Percentiles rank a stretch among this genome's conserved stretches.
These are phyloP conservation scores for Apoda limacodes DNA, from an alignment of 2,888 invertebrate species.

Conservation along the genomic window DNA sequence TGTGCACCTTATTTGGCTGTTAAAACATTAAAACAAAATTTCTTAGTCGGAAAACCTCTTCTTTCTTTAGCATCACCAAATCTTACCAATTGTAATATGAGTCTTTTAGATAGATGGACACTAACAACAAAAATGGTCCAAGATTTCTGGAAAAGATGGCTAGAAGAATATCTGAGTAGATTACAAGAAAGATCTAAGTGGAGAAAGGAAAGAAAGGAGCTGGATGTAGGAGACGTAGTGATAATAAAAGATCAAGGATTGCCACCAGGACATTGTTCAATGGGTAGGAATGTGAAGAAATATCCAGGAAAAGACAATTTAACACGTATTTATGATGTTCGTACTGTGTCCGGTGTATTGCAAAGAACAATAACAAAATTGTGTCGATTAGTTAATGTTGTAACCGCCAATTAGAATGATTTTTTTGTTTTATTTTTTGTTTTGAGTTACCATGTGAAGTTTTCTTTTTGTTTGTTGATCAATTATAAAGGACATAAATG, in stretches of 20 bases:
- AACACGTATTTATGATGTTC: slow-evolving; percentile 20
- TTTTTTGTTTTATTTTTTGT: too few species aligned
- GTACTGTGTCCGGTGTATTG: slow-evolving; percentile 13
- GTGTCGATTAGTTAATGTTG: too few species aligned
- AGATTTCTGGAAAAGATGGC: slow-evolving; percentile 18
- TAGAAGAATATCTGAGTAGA: too few species aligned
- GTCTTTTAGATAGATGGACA: slow-evolving; percentile 19
- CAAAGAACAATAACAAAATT: slow-evolving; percentile 18
- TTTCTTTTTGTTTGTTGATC: too few species aligned
- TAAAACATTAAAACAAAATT: slow-evolving; percentile 2
- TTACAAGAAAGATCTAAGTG: slow-evolving; percentile 18
- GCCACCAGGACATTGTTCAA: too few species aligned
- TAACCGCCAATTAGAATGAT: too few species aligned
- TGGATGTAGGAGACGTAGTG: slow-evolving; percentile 20
- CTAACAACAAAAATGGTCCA: slow-evolving; percentile 15
- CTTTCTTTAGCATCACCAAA: slow-evolving; percentile 12
- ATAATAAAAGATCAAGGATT: slow-evolving; percentile 19
- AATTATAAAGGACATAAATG: too few species aligned
- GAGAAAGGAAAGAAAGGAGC: slow-evolving; percentile 13
- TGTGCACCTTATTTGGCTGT: slow-evolving; percentile 9
- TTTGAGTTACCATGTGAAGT: too few species aligned
- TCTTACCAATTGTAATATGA: slow-evolving; percentile 7
- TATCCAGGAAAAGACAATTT: slow-evolving; percentile 19
- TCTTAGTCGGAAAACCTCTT: slow-evolving; percentile 5
- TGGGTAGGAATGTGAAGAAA: slow-evolving; percentile 18